Base-by-base conservation (phyloP, 2,113 vertebrate species). In the Percopsis transmontana region DNA sequence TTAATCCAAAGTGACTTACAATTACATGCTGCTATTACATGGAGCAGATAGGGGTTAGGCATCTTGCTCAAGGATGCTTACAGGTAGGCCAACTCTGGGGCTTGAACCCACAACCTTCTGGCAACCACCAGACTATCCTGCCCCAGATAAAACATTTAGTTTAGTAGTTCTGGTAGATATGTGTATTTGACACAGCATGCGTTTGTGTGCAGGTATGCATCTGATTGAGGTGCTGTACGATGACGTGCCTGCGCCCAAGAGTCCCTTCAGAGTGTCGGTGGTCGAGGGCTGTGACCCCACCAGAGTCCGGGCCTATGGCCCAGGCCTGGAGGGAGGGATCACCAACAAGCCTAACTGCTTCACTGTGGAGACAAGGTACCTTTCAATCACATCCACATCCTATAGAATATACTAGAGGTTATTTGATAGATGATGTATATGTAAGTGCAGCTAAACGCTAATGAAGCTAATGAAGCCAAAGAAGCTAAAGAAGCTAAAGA, bases 341-440 rank as follows among this genome's bases (percentile, higher is more conserved):
- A 94, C 95, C 62, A 95, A 96, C 89, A 96, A 94, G n/a, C 65
- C 95, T 33, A 98, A 97, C 85, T 93, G 91, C 85, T 98, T 98
- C 91, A 98, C 96, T 0, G 96, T 98, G 78, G 96, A 93, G 66
- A 93, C 91, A 50, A 91, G 91, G 92, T 92, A 88, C 9, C 15
- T 2, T 3, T 51, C 24, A n/a, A 23, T 20, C 16, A 39, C 54
- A n/a, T n/a, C 16, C 13, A 38, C 20, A 23, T 11, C 15, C n/a
- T n/a, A n/a, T n/a, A n/a, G n/a, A n/a, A 60, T 5, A 24, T 13
- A 24, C 13, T 16, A 12, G 5, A 33, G 27, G 27, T 6, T 7
- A 33, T 33, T 33, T 33, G 27, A 2, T 33, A 33, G 27, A 33
- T 33, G 27, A 33, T 5, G 5, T 33, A 33, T 33, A 6, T 33